These are phyloP conservation scores for Tetrapedia diversipes DNA, from an alignment of 2,888 invertebrate species.

Conservation along the genomic window DNA sequence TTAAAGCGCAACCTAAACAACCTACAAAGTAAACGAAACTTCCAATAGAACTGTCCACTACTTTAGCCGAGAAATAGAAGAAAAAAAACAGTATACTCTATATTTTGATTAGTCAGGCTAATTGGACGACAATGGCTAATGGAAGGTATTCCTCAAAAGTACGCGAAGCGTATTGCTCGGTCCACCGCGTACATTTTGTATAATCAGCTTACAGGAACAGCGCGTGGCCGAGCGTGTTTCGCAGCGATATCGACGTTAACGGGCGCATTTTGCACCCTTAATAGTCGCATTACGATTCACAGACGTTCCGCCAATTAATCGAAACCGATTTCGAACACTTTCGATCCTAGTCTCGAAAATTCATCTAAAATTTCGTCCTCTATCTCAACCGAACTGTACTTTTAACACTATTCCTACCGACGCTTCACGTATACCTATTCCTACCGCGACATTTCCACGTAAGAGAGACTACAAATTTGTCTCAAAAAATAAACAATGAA, in stretches of 20 bases:
- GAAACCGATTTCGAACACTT: not conserved
- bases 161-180: not conserved
- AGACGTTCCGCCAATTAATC: conserved; percentile 30
- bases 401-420: no score
- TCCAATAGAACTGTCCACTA: not conserved
- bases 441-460: no score
- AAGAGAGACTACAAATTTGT: no score
- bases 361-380: no score
- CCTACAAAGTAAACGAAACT: not conserved
- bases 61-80: not conserved
- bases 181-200: conserved; percentile 38
- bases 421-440: no score
- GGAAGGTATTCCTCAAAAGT: conserved; percentile 1
- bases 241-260: conserved; percentile 62
- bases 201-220: conserved; percentile 48
- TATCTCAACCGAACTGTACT: no score
- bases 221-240: conserved; percentile 31
- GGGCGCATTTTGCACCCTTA: conserved; percentile 51
- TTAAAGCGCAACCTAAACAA: not conserved
- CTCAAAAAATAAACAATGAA: no score
- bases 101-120: not conserved
- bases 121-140: conserved; percentile 3
- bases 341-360: no score
- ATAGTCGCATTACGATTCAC: conserved; percentile 55
- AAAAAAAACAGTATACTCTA: no score